Percentiles rank a stretch among this genome's conserved stretches.
Conservation (phyloP, 2,888 invertebrate genomes). For the Chydorus sphaericus region DNA sequence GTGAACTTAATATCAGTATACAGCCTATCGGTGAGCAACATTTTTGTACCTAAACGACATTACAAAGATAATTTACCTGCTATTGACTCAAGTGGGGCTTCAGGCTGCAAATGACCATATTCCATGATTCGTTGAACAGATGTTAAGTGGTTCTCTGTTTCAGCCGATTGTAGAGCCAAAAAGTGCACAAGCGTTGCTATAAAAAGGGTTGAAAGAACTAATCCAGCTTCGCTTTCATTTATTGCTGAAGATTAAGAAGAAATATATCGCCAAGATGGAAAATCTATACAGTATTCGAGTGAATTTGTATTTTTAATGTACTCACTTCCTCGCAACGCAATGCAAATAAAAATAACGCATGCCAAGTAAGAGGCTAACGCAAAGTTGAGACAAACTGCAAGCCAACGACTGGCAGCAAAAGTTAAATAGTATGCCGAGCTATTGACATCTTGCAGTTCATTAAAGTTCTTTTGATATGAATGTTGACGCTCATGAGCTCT, state of each 20-base stretch:
- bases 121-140: slow-evolving; percentile 33
- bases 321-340: slow-evolving; percentile 42
- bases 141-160: slow-evolving; percentile 72
- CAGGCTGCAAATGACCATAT: slow-evolving; percentile 57
- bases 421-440: slow-evolving; percentile 86
- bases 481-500: slow-evolving; percentile 33
- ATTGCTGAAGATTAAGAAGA: slow-evolving; percentile 15
- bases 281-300: background rate
- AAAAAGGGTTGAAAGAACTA: slow-evolving; percentile 25
- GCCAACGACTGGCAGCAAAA: slow-evolving; percentile 76
- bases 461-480: slow-evolving; percentile 29
- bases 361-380: slow-evolving; percentile 74
- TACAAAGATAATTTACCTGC: too few species aligned
- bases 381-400: slow-evolving; percentile 83
- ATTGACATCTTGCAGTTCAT: slow-evolving; percentile 35
- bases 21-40: too few species aligned
- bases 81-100: slow-evolving; percentile 41
- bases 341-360: slow-evolving; percentile 69
- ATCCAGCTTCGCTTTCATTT: slow-evolving; percentile 24
- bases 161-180: slow-evolving; percentile 87
- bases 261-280: background rate
- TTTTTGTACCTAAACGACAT: too few species aligned
- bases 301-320: slow-evolving; percentile 16
- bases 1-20: too few species aligned
- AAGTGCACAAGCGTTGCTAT: slow-evolving; percentile 35